Base-by-base conservation (phyloP, 2,888 invertebrate genomes). In the Hymenopus coronatus region DNA sequence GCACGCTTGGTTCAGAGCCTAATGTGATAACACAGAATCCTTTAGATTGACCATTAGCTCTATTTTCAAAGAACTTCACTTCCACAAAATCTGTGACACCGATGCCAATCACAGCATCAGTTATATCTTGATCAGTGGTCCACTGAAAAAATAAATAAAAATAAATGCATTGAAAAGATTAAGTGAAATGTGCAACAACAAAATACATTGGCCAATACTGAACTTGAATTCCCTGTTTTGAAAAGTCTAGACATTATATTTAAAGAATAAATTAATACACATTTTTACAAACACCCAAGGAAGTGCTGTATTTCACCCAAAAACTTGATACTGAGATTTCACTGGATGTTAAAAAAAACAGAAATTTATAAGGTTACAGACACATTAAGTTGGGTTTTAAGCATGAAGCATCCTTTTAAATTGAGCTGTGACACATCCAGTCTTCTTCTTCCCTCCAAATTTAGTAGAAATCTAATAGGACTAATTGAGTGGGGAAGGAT, bases 21-120 rank as follows among this genome's bases (percentile, higher is more conserved):
- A 99, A 95, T 1, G 98, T 97, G 91, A 99, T 96, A 87, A 99
- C 97, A 93, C 99, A 99, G 94, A 99, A 99, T 54, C 99, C 98
- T 94, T 99, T 99, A 0, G 98, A 99, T 93, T 99, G 99, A 40
- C 99, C 99, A 94, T 99, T 99, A 81, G 98, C 97, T 92, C 99
- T 96, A 94, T 99, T 99, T 94, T 99, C 99, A 94, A 99, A 99
- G 94, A 99, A 99, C 94, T 99, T 99, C 82, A 99, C 98, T 93
- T 99, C 99, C 92, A 98, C 96, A 92, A 99, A 97, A 94, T 99
- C 99, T 89, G 95, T 95, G 9, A 99, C 97, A 86, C 99, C 99
- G 91, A 98, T 95, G 91, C 97, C 96, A 88, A 96, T 96, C 90
- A 99, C 95, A n/a, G 97, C 97, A 94, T 98, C 98, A 88, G 97